These are phyloP conservation scores for Strigamia transsilvanica DNA, from an alignment of 2,888 invertebrate genomes.

Conservation along the genomic window DNA sequence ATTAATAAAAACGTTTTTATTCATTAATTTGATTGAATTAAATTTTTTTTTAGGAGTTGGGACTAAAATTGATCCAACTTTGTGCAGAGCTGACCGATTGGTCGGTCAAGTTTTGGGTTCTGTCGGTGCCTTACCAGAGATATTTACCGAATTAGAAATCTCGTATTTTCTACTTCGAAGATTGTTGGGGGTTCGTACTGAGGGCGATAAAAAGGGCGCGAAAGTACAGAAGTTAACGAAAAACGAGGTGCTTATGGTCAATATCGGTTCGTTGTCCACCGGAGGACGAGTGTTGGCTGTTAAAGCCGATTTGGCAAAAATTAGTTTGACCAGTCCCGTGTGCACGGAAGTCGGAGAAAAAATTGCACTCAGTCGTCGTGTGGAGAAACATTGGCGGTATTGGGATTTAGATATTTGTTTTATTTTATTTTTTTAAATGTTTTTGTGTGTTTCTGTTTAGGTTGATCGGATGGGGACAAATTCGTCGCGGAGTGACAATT, in stretches of 20 bases:
- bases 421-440: background rate
- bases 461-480: slow-evolving; percentile 99
- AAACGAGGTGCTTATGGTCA: slow-evolving; percentile 93
- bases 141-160: slow-evolving; percentile 97
- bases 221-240: slow-evolving; percentile 91
- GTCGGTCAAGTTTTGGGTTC: slow-evolving; percentile 98
- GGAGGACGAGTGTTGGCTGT: slow-evolving; percentile 95
- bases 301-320: slow-evolving; percentile 96
- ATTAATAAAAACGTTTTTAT: background rate
- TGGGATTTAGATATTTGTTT: background rate
- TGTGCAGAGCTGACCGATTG: slow-evolving; percentile 97
- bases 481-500: slow-evolving; percentile 95
- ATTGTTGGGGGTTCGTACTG: slow-evolving; percentile 94
- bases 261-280: slow-evolving; percentile 98
- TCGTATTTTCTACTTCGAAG: slow-evolving; percentile 96
- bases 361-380: slow-evolving; percentile 97
- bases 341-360: slow-evolving; percentile 99
- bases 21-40: background rate
- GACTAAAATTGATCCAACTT: slow-evolving; percentile 97
- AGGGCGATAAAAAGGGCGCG: slow-evolving; percentile 98
- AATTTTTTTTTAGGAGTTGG: slow-evolving; percentile 77
- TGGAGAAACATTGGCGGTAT: slow-evolving; percentile 99
- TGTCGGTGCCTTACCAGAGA: slow-evolving; percentile 94
- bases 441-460: slow-evolving; percentile 67
- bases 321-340: slow-evolving; percentile 94